These are phyloP conservation scores for Oophaga sylvatica DNA, from an alignment of 2,797 vertebrate genomes.

Conservation along the genomic window DNA sequence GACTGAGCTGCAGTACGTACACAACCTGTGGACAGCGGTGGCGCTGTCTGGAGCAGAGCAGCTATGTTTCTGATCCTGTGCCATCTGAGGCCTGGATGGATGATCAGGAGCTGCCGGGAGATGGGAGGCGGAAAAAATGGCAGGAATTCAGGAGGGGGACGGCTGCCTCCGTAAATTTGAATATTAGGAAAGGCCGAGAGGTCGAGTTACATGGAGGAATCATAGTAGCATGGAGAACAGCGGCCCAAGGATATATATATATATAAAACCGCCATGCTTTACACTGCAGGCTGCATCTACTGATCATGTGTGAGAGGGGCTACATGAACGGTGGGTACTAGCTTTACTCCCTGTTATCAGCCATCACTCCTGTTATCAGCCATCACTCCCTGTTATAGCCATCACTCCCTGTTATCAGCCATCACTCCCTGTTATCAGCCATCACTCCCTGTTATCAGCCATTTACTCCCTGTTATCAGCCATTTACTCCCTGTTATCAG, in stretches of 20 bases:
- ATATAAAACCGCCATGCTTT: background rate
- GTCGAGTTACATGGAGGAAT: constrained; percentile 17
- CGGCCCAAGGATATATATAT: background rate
- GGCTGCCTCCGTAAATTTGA: constrained; percentile 38
- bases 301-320: background rate
- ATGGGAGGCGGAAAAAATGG: background rate
- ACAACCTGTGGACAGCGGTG: no score
- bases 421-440: no score
- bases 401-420: no score
- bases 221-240: background rate
- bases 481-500: no score
- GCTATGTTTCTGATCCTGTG: no score
- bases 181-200: constrained; percentile 27
- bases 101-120: background rate
- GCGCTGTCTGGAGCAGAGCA: no score
- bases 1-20: no score
- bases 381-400: no score
- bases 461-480: no score
- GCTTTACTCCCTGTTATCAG: background rate
- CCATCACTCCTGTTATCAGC: background rate
- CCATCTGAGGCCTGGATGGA: no score
- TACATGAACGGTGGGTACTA: background rate
- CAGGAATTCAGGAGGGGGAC: constrained; percentile 23
- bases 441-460: no score
- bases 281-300: background rate